phyloP scores from a whole-genome alignment of 2,888 invertebrate species.

The Prostheceraeus crozeri region DNA sequence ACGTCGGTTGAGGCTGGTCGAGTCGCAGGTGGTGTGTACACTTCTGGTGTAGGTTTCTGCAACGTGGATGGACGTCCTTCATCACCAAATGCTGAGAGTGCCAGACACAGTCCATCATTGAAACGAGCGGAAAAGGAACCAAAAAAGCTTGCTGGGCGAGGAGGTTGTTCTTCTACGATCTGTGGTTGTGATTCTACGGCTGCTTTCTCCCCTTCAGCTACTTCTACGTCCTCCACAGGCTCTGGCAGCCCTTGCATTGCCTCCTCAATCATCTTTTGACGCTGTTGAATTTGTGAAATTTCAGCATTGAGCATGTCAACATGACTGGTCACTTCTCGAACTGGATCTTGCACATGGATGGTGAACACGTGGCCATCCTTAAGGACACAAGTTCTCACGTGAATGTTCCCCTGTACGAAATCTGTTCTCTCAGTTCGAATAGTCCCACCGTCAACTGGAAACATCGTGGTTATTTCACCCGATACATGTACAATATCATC shows the following conservation, averaged over 20 bases:
- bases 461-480: constrained; percentile 50
- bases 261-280: constrained; percentile 3
- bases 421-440: constrained; percentile 52
- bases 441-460: constrained; percentile 54
- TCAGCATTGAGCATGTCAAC: constrained; percentile 42
- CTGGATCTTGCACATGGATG: constrained; percentile 53
- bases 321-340: neutral
- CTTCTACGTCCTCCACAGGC: too few relatives aligned
- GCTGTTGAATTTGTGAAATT: constrained; percentile 46
- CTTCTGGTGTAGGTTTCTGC: constrained; percentile 44
- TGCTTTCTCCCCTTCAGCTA: too few relatives aligned
- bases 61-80: constrained; percentile 42
- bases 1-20: constrained; percentile 42
- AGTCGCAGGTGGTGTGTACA: constrained; percentile 44
- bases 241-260: too few relatives aligned
- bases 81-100: constrained; percentile 51
- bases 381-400: constrained; percentile 48
- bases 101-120: constrained; percentile 50
- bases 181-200: constrained; percentile 3
- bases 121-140: constrained; percentile 51
- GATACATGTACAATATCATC: constrained; percentile 52
- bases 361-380: constrained; percentile 55
- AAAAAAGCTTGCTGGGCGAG: constrained; percentile 44
- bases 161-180: neutral
- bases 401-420: constrained; percentile 45